Conservation (phyloP, 2,113 vertebrate species). For the Ictidomys tridecemlineatus region DNA sequence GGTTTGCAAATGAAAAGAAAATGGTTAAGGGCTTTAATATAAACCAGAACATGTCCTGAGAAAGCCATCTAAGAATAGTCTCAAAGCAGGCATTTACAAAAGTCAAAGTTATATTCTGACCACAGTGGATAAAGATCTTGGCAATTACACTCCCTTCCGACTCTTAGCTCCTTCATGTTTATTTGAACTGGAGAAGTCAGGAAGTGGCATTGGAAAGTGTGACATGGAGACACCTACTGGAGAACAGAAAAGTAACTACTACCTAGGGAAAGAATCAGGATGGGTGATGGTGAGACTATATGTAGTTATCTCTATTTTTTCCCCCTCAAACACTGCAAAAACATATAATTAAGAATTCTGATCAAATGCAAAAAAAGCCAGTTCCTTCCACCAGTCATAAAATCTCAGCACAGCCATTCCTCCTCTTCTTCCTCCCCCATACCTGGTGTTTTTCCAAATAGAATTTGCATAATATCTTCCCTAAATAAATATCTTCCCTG, state of each 20-base stretch:
- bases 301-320: background rate
- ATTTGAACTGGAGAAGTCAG: background rate
- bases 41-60: background rate
- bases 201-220: background rate
- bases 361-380: background rate
- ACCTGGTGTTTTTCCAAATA: fast-evolving
- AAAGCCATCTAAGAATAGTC: background rate
- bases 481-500: background rate
- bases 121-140: background rate
- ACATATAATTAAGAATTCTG: background rate
- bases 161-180: background rate
- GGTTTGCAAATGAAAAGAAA: background rate
- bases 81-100: background rate
- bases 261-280: background rate
- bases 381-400: background rate
- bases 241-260: background rate
- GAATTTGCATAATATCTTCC: background rate
- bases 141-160: background rate
- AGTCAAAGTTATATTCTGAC: background rate
- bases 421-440: too few relatives aligned
- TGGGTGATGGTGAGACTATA: background rate
- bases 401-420: fast-evolving
- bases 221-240: background rate
- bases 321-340: background rate
- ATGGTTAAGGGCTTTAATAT: background rate